Evolutionary conservation across 2,113 vertebrate genomes (phyloP), one percentile per base, ranked within the genome.

Genomic region (Reinhardtius hippoglossoides): DNA sequence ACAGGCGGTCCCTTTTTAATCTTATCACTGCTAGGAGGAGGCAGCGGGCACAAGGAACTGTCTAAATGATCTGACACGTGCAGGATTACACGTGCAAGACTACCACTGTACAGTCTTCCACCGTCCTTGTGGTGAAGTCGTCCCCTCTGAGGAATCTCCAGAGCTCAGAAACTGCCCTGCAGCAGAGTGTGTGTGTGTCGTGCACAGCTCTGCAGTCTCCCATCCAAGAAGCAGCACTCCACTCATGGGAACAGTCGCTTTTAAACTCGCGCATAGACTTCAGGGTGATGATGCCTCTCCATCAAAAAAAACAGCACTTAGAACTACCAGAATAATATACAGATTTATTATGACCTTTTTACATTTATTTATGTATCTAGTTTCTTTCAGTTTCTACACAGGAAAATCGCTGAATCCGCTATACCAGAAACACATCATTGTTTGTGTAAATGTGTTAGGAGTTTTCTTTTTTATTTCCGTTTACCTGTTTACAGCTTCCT

Each of bases 321-420:
- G 12, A 81, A 78, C 68, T 77, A 67, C 12, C 18, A 74, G 67
- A 86, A 59, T 57, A 73, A 71, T 70, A 76, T 69, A 81, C 71
- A 80, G 69, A 80, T 86, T 74, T 84, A 85, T 78, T 78, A 70
- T 85, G 66, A 82, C 74, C 74, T 83, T 91, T 90, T 80, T 64
- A 21, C 21, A 85, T 80, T 55, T 85, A 88, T 90, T 90, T 86
- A 90, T 85, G 55, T 78, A 81, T 37, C 16, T 75, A 69, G 52
- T 89, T 74, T 86, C 37, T 40, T 83, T 80, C 21, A 20, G 46
- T 31, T 31, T 31, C 31, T 31, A 31, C 31, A 31, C 6, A 6
- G 31, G 31, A 31, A 31, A 31, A 31, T 31, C 31, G 6, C 31
- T 8, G 6, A 31, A 6, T 31, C 6, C 31, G 7, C 31, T 31